Base-by-base conservation (phyloP, 2,113 vertebrate species). In the Chascanopsetta lugubris region DNA sequence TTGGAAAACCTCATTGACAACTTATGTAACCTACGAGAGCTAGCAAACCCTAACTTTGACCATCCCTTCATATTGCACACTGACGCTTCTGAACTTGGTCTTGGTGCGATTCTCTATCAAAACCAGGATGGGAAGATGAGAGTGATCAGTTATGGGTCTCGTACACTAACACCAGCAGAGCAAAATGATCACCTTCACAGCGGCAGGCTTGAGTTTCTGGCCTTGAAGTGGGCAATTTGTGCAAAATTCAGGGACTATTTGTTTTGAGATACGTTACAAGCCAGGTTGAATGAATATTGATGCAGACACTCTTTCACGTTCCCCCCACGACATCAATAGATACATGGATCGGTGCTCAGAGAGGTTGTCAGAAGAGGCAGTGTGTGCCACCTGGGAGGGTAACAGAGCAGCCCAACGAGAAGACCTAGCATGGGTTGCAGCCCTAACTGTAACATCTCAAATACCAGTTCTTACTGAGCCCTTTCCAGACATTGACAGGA, bases 151-250 rank as follows among this genome's bases (percentile, higher is more conserved):
- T 61, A 49, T 9, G 29, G 45, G 13, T 61, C 58, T 2, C 32
- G 69, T 15, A 72, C 60, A 18, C 8, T 63, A 18, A 72, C 59
- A 7, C 51, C 30, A 11, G 60, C 43, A 22, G 24, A 63, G 7
- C 29, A 18, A 6, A 61, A 48, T 8, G 62, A 63, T 4, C 5
- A 57, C 24, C 24, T 72, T 2, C 61, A 65, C 3, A 30, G n/a
- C 21, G 61, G 51, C 5, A 58, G 65, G 9, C 53, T 54, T 2
- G 24, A 50, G 9, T 50, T 50, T 17, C 5, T 50, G 25, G 48
- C 47, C 2, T 26, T 49, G 11, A 49, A 49, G 12, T 49, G 47
- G 47, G 47, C 47, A 21, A 15, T 26, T 15, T 6, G 2, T 13
- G 20, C 24, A 6, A 24, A 15, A 26, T 49, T 49, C 17, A 6